Evolutionary conservation across 2,888 invertebrate species (phyloP).

Genomic region (Ectemnius cavifrons): DNA sequence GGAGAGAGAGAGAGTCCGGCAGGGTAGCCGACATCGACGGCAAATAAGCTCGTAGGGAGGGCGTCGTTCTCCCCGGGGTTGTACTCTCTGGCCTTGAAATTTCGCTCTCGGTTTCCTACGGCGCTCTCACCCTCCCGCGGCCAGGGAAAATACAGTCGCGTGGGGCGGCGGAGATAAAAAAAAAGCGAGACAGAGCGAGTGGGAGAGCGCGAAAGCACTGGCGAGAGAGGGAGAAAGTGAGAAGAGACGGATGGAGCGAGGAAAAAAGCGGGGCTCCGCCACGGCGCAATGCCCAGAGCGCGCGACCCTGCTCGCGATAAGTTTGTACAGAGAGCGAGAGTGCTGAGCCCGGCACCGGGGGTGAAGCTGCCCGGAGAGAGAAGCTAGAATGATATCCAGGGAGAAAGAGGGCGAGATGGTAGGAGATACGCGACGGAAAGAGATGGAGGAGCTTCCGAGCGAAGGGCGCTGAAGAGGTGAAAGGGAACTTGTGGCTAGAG

Average conservation of each 20-base stretch:
- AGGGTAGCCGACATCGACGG: constrained; percentile 10
- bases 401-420: constrained; percentile 15
- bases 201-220: constrained; percentile 10
- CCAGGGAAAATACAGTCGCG: constrained; percentile 39
- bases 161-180: constrained; percentile 21
- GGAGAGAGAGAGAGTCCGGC: not conserved
- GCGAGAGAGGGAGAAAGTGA: constrained; percentile 11
- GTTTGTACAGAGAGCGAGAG: constrained; percentile 63
- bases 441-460: constrained; percentile 11
- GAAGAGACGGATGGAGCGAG: constrained; percentile 20
- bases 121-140: constrained; percentile 37
- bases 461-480: constrained; percentile 40
- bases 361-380: constrained; percentile 26
- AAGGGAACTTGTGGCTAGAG: constrained; percentile 25
- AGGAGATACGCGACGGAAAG: constrained; percentile 6
- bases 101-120: constrained; percentile 56
- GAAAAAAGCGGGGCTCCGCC: constrained; percentile 2
- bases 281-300: constrained; percentile 41
- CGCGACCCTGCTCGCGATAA: constrained; percentile 56
- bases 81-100: constrained; percentile 65
- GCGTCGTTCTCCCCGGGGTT: constrained; percentile 43
- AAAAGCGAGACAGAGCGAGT: constrained; percentile 21
- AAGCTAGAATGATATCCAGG: constrained; percentile 12
- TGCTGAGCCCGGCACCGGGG: constrained; percentile 49
- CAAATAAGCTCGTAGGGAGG: constrained; percentile 15